Evolutionary conservation across 2,113 vertebrate genomes (phyloP), one percentile per base, ranked within the genome.

Genomic region (Gavialis gangeticus): DNA sequence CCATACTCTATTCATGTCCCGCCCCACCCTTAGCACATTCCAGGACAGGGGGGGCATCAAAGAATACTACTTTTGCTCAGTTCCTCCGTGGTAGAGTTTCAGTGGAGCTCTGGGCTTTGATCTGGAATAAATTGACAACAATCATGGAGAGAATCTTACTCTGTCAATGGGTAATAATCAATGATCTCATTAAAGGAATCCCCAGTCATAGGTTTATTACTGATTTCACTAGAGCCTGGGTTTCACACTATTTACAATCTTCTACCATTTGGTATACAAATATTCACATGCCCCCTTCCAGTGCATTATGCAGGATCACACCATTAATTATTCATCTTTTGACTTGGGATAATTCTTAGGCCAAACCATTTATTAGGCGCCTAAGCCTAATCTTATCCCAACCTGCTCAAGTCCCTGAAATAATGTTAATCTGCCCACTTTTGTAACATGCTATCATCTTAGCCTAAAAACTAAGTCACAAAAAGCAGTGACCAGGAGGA

Each of bases 31-130:
- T 24, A 55, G 76, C 13, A 79, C 79, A 54, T 1, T 19, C 0
- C 4, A 21, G 2, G 0, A 0, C 85, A 63, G 54, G 88, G 15
- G 63, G 10, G 2, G 46, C 63, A 34, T 30, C 30, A 6, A 5
- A 18, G 22, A 85, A 91, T 77, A 75, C 4, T 14, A 55, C 82
- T 75, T 46, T 46, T 46, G 19, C 4, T 59, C 28, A 24, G 12
- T 63, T 13, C 11, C 84, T 24, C 73, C 5, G 69, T 4, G 12
- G 0, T 0, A 78, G 7, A 0, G 46, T 60, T 82, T 37, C 85
- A 18, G 24, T 24, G 34, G 10, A 78, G 2, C 12, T 89, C 27
- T 57, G 10, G 2, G 2, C 24, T 90, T 67, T 93, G 4, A 60
- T 6, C 11, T 86, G 3, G 2, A 83, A 67, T 75, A 79, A 25